Conservation (phyloP, 2,888 invertebrate species). For the Portevinia maculata region DNA sequence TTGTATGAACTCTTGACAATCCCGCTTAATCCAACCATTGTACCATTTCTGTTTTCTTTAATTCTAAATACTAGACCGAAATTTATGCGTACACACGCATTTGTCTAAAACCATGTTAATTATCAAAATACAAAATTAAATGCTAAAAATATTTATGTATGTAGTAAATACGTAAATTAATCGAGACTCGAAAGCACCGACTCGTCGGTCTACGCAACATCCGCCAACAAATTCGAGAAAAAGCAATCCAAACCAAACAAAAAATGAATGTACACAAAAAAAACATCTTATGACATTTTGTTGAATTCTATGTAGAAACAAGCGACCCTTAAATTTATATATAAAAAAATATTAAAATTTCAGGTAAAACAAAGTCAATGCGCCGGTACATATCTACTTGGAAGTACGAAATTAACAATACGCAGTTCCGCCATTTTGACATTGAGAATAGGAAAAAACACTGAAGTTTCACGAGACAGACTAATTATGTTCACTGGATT, state of each 20-base stretch:
- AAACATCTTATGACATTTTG: slow-evolving; percentile 1
- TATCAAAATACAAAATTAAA: slow-evolving; percentile 7
- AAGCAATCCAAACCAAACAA: slow-evolving; percentile 59
- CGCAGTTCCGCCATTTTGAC: slow-evolving; percentile 54
- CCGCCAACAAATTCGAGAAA: slow-evolving; percentile 32
- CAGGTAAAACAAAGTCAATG: neutral
- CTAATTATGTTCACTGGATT: neutral
- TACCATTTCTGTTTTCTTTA: slow-evolving; percentile 31
- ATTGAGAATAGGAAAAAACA: slow-evolving; percentile 28
- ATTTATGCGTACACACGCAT: slow-evolving; percentile 4
- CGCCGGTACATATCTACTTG: neutral
- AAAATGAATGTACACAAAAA: slow-evolving; percentile 39
- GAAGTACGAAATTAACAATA: slow-evolving; percentile 16
- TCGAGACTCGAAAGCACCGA: slow-evolving; percentile 63
- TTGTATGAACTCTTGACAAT: slow-evolving; percentile 44
- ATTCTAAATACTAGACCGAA: slow-evolving; percentile 50
- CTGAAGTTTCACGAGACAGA: slow-evolving; percentile 51
- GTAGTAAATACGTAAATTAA: no score
- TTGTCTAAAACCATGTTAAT: neutral
- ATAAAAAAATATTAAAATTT: neutral
- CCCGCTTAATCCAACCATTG: slow-evolving; percentile 75
- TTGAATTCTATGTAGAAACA: slow-evolving; percentile 33
- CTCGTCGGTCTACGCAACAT: slow-evolving; percentile 51
- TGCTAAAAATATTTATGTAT: slow-evolving; percentile 26
- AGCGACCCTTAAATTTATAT: slow-evolving; percentile 56